Evolutionary conservation across 2,888 invertebrate genomes (phyloP), one percentile per base, ranked within the genome.

Genomic region (Priocnemis perturbator): DNA sequence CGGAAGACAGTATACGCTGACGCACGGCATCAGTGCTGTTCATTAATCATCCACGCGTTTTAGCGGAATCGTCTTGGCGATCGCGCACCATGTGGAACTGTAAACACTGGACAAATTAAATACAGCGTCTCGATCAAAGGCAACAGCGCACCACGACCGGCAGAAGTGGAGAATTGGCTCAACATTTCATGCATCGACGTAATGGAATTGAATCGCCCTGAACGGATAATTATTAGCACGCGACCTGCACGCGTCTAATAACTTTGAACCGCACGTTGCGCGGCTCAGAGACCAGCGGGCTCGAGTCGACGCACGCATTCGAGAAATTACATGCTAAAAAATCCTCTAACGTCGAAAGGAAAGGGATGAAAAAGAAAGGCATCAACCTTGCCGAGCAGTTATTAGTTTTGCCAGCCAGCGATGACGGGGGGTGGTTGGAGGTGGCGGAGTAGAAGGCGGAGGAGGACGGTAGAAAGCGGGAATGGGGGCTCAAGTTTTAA

Each of bases 381-480:
- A 56, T 9, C 59, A 57, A 47, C 78, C 78, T 75, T 70, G 75
- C 77, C 79, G 70, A 78, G 79, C 77, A 79, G 79, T 79, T 79
- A 79, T 79, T 79, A 79, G 79, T 79, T 79, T 79, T 79, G 78
- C 77, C 79, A 78, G 79, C 71, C 75, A 74, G 73, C 50, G 50
- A 55, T 55, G 53, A 52, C 4, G 23, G 30, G 14, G 19, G 26
- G 45, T 48, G 45, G 45, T 37, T 53, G 55, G 44, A 26, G 44
- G 61, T 17, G 53, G 50, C 7, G 47, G 61, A 20, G 53, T 44
- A 5, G 47, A 20, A 47, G 48, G 55, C 21, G 55, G 55, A 26
- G 55, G 26, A 26, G 26, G 15, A 26, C 20, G 55, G 55, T 55
- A 21, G 26, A 55, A 21, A 23, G 26, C 37, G 37, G 26, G 55